Conservation (phyloP, 2,797 vertebrate genomes). For the Enoplosus armatus region DNA sequence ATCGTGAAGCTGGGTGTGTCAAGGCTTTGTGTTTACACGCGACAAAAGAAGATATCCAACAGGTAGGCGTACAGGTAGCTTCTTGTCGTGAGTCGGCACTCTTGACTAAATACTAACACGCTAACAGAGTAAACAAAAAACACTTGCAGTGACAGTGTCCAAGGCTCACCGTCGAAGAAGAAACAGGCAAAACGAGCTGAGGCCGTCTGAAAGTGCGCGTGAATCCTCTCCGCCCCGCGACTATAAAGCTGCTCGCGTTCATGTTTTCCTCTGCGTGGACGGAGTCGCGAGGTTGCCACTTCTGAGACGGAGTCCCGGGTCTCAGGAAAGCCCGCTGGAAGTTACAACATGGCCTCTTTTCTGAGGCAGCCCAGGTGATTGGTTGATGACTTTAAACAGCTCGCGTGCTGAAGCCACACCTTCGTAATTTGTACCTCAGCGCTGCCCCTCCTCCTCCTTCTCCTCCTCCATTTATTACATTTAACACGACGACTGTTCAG, state of each 20-base stretch:
- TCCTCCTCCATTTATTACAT: no score
- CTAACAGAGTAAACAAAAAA: no score
- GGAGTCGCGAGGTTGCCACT: fast-evolving
- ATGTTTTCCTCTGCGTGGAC: conserved; percentile 33
- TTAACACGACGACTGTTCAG: no score
- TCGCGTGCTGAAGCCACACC: conserved; percentile 10
- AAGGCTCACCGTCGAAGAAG: conserved; percentile 43
- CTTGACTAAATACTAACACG: no score
- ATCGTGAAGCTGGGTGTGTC: not conserved
- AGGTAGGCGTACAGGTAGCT: no score
- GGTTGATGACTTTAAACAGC: conserved; percentile 5
- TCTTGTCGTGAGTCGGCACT: not conserved
- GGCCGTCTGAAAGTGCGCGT: conserved; percentile 11
- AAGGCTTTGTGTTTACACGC: not conserved
- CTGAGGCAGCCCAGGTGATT: conserved; percentile 9
- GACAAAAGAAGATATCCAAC: no score
- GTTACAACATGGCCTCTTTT: conserved; percentile 33
- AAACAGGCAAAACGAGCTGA: not conserved
- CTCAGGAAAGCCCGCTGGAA: no score
- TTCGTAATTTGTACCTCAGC: fast-evolving
- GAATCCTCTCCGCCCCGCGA: conserved; percentile 13
- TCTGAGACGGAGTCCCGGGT: fast-evolving
- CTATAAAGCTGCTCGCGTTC: conserved; percentile 12
- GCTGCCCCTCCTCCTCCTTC: not conserved
- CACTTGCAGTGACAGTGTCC: fast-evolving